Evolutionary conservation across 2,888 invertebrate genomes (phyloP), one percentile per base, ranked within the genome.

Genomic region (Nowickia ferox): DNA sequence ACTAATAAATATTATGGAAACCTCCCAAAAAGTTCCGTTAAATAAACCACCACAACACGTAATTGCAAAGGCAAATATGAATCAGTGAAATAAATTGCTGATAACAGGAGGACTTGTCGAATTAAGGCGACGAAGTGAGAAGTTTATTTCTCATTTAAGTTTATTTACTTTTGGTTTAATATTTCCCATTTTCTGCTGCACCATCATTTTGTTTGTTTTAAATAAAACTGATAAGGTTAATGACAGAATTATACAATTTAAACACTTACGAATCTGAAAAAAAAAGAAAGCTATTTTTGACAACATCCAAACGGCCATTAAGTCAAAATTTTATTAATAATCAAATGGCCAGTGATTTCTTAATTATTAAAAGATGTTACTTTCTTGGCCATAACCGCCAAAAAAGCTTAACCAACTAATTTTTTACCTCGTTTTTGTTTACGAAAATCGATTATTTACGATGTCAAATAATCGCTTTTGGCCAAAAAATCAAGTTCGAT

Each of bases 151-250:
- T n/a, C n/a, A n/a, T n/a, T n/a, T n/a, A 15, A 30, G 13, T 59
- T 72, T 38, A 59, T 38, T 61, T 48, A 19, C 59, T 44, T 59
- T 13, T 2, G 9, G 11, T 72, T 59, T 59, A 9, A 44, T 11
- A 57, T 57, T 61, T 51, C 9, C 17, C 11, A 59, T 40, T 59
- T 69, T 30, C 17, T 59, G 66, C 46, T 66, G 48, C 44, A 53
- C 42, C 17, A 11, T 63, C 13, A 78, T 38, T 59, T 30, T 46
- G 48, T 42, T 40, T 48, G 17, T 30, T 74, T 59, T n/a, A 48
- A 40, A 19, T 51, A 42, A 59, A 59, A 68, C 59, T 78, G 69
- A 71, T 69, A 78, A 69, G 69, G 69, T 78, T 69, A 78, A 78
- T 71, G 69, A 78, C 69, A 78, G 51, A 59, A 78, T 61, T 48